Percentiles rank a stretch among this genome's conserved stretches.
Evolutionary conservation across 2,888 invertebrate genomes (phyloP).

Genomic region (Strigamia maritima): DNA sequence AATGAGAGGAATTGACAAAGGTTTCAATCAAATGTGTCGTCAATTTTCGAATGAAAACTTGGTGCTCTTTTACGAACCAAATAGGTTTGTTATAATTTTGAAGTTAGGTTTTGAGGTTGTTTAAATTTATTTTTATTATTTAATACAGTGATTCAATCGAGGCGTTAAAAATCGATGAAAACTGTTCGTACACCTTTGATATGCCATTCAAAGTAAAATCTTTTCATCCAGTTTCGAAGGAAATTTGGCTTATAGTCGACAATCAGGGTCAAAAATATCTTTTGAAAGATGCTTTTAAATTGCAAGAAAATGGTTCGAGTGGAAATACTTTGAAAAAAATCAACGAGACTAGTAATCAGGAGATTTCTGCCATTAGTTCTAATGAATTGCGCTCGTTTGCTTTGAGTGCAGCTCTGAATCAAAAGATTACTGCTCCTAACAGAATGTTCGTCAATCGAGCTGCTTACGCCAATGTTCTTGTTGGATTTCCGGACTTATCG

Average conservation of each 20-base stretch:
- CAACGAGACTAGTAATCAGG: background rate
- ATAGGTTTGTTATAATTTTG: slow-evolving; percentile 42
- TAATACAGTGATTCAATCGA: background rate
- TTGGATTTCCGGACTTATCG: slow-evolving; percentile 56
- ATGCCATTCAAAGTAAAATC: slow-evolving; percentile 51
- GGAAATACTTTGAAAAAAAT: background rate
- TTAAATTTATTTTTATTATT: background rate
- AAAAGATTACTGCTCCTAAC: slow-evolving; percentile 55
- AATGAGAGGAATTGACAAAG: slow-evolving; percentile 20
- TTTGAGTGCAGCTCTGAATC: slow-evolving; percentile 46
- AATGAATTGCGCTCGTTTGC: background rate
- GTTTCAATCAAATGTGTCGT: slow-evolving; percentile 23
- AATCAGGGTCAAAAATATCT: slow-evolving; percentile 45
- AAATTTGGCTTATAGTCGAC: slow-evolving; percentile 53
- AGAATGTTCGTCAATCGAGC: slow-evolving; percentile 53
- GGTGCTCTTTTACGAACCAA: slow-evolving; percentile 45
- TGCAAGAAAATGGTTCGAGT: background rate
- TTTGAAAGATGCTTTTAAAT: background rate
- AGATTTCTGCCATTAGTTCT: background rate
- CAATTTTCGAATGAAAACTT: background rate
- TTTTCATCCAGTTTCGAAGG: slow-evolving; percentile 48
- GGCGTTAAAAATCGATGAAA: slow-evolving; percentile 48
- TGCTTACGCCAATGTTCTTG: slow-evolving; percentile 53
- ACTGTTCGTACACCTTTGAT: slow-evolving; percentile 49
- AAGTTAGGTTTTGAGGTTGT: background rate